Conservation (phyloP, 2,888 invertebrate species). For the Globia sparganii region DNA sequence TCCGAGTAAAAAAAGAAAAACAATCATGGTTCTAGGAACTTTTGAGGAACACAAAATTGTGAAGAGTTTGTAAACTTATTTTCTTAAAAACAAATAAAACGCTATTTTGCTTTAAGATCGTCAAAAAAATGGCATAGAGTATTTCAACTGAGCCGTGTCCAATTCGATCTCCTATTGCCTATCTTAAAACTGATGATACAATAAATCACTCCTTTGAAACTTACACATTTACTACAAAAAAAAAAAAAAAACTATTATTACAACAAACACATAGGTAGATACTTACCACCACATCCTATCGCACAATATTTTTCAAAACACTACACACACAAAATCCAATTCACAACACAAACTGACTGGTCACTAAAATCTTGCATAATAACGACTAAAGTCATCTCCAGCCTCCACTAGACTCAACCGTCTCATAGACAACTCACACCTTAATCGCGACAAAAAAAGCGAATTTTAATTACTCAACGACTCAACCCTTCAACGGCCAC, state of each 20-base stretch:
- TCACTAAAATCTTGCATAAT: background rate
- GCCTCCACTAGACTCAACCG: constrained; percentile 16
- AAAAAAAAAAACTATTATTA: too few species aligned
- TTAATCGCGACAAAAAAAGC: constrained; percentile 62
- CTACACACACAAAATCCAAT: background rate
- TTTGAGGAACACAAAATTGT: background rate
- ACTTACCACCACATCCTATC: background rate
- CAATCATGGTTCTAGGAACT: background rate
- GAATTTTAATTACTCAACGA: constrained; percentile 61
- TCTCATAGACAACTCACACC: constrained; percentile 26
- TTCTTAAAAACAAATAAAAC: background rate
- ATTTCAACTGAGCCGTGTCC: background rate
- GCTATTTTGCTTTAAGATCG: background rate
- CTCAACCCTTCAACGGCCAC: constrained; percentile 61
- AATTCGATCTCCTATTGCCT: background rate
- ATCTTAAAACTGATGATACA: background rate
- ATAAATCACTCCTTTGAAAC: background rate
- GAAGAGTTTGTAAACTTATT: background rate
- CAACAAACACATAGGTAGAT: background rate
- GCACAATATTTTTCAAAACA: constrained; percentile 1
- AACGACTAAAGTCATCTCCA: constrained; percentile 27
- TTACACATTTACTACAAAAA: background rate
- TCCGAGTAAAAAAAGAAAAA: background rate
- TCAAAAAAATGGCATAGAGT: background rate
- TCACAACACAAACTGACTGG: constrained; percentile 1